Percentiles rank a stretch among this genome's conserved stretches.
These are phyloP conservation scores for Crocodylus rhombifer DNA, from an alignment of 2,797 vertebrate genomes.

Conservation along the genomic window DNA sequence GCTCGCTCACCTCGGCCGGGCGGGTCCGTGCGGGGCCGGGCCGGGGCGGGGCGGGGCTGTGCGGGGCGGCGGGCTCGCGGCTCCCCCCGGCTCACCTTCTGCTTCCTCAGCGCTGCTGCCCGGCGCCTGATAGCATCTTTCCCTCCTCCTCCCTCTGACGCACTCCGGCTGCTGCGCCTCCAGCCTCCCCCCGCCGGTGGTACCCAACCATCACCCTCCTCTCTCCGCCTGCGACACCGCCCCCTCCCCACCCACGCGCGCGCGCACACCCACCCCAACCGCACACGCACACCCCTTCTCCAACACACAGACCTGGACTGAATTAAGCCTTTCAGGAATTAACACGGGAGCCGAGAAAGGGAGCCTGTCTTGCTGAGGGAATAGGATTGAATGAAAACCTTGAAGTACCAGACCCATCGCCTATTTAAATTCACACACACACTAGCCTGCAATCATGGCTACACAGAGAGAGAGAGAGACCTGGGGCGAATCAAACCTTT, in stretches of 20 bases:
- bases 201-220: neutral
- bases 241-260: neutral
- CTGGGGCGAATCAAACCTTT: neutral
- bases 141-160: neutral
- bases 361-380: too few relatives aligned
- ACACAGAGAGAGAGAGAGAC: too few relatives aligned
- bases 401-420: too few relatives aligned
- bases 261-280: neutral
- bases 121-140: neutral
- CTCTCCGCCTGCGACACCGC: slow-evolving; percentile 28
- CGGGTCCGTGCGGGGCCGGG: neutral
- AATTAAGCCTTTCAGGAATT: too few relatives aligned
- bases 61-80: too few relatives aligned
- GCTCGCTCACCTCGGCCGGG: neutral
- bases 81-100: neutral
- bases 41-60: too few relatives aligned
- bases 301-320: too few relatives aligned
- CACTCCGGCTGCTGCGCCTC: neutral
- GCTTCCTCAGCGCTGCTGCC: neutral
- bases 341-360: too few relatives aligned
- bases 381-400: too few relatives aligned
- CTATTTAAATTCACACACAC: too few relatives aligned
- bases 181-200: slow-evolving; percentile 26
- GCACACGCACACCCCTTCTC: too few relatives aligned
- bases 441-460: too few relatives aligned